Base-by-base conservation (phyloP, 2,113 vertebrate species). In the Dryoscopus gambensis region DNA sequence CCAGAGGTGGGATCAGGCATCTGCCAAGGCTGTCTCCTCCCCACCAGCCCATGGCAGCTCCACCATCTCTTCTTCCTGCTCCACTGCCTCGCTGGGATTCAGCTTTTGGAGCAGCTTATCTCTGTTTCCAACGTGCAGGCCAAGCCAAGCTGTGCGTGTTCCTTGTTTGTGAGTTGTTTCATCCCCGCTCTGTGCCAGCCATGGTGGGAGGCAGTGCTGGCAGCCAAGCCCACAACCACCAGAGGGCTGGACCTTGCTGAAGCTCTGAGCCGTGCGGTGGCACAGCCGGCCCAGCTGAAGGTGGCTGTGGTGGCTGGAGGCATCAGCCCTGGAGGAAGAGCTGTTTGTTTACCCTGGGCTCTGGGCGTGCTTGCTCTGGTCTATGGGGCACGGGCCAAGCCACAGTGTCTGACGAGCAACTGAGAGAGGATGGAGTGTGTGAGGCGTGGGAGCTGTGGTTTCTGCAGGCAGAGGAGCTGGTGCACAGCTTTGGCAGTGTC, bases 91-190 rank as follows among this genome's bases (percentile, higher is more conserved):
- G 0, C 35, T 39, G 25, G 59, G 74, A 52, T 59, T 47, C 1
- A 5, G 30, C 53, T 90, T 68, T 71, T 2, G 5, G 59, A 88
- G 76, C 46, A 37, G 80, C 63, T 96, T 84, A 73, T 93, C 85
- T 96, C 74, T 80, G 68, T 78, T 95, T 55, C 27, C 74, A 42
- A 0, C 13, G 40, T 15, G 23, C 73, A 37, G 30, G 42, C 74
- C 39, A 39, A 20, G 63, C 77, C 67, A 73, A 91, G 52, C 46
- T 6, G 8, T 40, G 46, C 69, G 30, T 80, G 42, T 80, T 95
- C 71, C 78, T 85, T 68, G 86, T 96, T 92, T 87, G 68, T 60
- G 84, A 84, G 42, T 73, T 91, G 77, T 87, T 84, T 44, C 59
- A 91, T 35, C 8, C 55, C 44, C 10, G 25, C 46, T 42, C 64